phyloP scores from a whole-genome alignment of 2,888 invertebrate genomes.

The Eristalinus aeneus region DNA sequence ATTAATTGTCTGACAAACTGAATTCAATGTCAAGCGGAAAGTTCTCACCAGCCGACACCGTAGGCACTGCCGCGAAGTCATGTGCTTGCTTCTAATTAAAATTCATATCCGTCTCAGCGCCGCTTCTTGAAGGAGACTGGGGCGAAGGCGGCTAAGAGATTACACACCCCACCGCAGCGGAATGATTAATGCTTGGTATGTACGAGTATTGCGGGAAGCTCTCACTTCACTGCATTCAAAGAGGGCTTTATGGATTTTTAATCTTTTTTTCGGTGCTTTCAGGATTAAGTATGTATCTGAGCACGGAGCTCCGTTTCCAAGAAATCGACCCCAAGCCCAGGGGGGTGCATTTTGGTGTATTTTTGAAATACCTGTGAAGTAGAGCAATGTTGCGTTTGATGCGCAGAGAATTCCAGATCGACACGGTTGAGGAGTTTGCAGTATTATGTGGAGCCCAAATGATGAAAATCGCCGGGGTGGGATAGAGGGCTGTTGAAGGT shows the following conservation, averaged over 20 bases:
- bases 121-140: background rate
- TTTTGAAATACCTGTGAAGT: background rate
- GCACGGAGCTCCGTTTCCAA: background rate
- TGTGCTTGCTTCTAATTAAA: constrained; percentile 31
- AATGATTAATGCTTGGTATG: background rate
- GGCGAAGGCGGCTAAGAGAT: constrained; percentile 31
- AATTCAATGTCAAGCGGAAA: constrained; percentile 21
- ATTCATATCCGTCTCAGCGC: constrained; percentile 10
- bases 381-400: background rate
- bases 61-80: background rate
- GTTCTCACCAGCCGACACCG: background rate
- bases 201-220: background rate
- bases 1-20: constrained; percentile 34
- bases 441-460: background rate
- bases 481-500: background rate
- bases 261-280: background rate
- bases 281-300: background rate
- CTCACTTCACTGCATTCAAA: background rate
- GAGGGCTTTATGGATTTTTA: background rate
- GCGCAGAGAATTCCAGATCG: background rate
- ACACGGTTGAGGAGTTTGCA: background rate
- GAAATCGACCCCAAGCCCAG: background rate
- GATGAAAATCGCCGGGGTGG: background rate
- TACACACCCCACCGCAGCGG: constrained; percentile 26
- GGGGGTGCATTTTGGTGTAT: background rate